Conservation (phyloP, 2,113 vertebrate species). For the Gila orcuttii region DNA sequence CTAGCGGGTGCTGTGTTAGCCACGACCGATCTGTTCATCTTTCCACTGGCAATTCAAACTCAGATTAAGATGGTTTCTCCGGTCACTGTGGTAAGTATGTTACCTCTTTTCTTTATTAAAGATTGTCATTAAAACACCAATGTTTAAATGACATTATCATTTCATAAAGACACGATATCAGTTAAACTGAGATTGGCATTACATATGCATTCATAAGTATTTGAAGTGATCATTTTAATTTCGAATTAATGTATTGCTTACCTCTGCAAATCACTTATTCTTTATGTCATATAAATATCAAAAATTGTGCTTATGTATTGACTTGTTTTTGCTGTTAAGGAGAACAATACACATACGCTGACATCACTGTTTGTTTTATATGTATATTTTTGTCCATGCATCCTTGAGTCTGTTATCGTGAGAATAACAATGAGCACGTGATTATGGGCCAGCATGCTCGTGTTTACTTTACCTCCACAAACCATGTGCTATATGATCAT, state of each 20-base stretch:
- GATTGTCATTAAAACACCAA: background rate
- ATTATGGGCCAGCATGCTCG: slow-evolving; percentile 49
- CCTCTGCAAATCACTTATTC: background rate
- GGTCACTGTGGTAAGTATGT: slow-evolving; percentile 77
- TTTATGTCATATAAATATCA: background rate
- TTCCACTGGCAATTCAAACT: background rate
- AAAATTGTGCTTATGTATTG: background rate
- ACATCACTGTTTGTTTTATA: background rate
- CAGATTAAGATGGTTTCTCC: slow-evolving; percentile 77
- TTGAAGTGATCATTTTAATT: background rate
- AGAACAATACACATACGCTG: background rate
- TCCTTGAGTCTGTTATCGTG: slow-evolving; percentile 15
- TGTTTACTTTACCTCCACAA: slow-evolving; percentile 48
- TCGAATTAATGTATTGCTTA: background rate
- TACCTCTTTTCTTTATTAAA: background rate
- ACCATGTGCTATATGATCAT: slow-evolving; percentile 8
- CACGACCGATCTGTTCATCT: background rate
- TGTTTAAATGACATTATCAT: background rate
- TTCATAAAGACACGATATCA: background rate
- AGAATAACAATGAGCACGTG: slow-evolving; percentile 60
- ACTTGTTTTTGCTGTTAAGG: background rate
- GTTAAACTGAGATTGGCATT: background rate
- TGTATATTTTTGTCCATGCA: background rate
- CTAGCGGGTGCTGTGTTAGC: background rate
- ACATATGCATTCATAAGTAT: background rate